These are phyloP conservation scores for Eumaeus atala DNA, from an alignment of 1,140 invertebrate genomes.

Conservation along the genomic window DNA sequence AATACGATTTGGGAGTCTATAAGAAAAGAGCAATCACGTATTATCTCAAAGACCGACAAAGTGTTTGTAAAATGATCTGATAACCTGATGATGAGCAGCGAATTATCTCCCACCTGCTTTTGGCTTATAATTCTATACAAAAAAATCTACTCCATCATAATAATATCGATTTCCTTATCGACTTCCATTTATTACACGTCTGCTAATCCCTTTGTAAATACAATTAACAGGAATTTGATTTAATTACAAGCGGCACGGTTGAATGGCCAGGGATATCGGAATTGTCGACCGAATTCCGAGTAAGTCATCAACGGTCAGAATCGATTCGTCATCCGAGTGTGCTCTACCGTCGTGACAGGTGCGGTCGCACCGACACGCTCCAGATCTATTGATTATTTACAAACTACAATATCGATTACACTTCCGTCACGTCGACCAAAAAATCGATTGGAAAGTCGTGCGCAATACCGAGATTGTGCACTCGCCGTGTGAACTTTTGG, in stretches of 20 bases:
- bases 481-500: conserved; percentile 20
- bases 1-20: no score
- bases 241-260: conserved; percentile 22
- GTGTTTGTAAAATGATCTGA: no score
- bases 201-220: neutral
- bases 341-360: conserved; percentile 66
- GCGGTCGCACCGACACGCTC: conserved; percentile 44
- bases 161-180: no score
- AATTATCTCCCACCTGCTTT: no score
- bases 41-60: no score
- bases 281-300: conserved; percentile 51
- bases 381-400: conserved; percentile 44
- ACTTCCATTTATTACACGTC: no score
- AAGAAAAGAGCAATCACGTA: no score
- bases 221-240: conserved; percentile 8
- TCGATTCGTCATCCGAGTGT: conserved; percentile 64
- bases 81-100: no score
- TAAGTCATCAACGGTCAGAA: conserved; percentile 56
- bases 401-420: conserved; percentile 42
- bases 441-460: conserved; percentile 60
- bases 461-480: conserved; percentile 30
- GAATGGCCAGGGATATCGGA: no score
- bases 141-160: no score
- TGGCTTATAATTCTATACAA: no score
- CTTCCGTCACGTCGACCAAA: conserved; percentile 48